A percentile compares a stretch with the other conserved stretches of the same genome.
These are phyloP conservation scores for Semaprochilodus insignis DNA, from an alignment of 2,797 vertebrate species.

Conservation along the genomic window DNA sequence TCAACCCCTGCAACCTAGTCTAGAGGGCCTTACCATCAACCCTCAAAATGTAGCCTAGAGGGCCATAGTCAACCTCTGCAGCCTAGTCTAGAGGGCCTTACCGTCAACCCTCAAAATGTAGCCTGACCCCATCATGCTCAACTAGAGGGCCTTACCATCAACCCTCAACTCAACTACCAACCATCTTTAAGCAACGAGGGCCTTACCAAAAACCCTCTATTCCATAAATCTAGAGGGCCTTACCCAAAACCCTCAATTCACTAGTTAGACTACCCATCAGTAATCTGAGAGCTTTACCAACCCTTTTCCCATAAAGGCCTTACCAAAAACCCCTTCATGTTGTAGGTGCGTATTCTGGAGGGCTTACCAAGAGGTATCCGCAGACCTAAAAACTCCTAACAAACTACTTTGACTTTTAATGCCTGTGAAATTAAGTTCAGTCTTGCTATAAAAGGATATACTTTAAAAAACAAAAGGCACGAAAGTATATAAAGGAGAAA, in stretches of 20 bases:
- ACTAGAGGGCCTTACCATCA: conserved; percentile 68
- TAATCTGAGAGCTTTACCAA: conserved; percentile 40
- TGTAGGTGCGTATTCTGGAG: conserved; percentile 49
- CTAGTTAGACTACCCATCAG: too few relatives aligned
- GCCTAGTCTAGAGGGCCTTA: conserved; percentile 49
- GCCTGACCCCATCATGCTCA: conserved; percentile 31
- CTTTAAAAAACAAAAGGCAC: background rate
- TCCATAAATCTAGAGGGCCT: conserved; percentile 44
- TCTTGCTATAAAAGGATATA: background rate
- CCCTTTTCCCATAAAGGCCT: background rate
- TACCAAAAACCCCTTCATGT: conserved; percentile 25
- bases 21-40: conserved; percentile 62
- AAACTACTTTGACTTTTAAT: background rate
- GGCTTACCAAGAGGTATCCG: conserved; percentile 71
- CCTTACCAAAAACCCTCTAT: conserved; percentile 62
- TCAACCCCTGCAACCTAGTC: conserved; percentile 34
- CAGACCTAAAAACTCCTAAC: conserved; percentile 11
- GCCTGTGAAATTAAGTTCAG: background rate
- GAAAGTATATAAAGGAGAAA: background rate
- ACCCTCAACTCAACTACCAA: conserved; percentile 54
- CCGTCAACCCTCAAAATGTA: conserved; percentile 50
- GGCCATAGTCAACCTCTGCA: conserved; percentile 66
- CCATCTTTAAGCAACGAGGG: conserved; percentile 30
- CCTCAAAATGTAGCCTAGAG: conserved; percentile 45
- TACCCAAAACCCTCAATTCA: conserved; percentile 42